phyloP scores from a whole-genome alignment of 2,888 invertebrate genomes.

The Stictocephala bisonia region DNA sequence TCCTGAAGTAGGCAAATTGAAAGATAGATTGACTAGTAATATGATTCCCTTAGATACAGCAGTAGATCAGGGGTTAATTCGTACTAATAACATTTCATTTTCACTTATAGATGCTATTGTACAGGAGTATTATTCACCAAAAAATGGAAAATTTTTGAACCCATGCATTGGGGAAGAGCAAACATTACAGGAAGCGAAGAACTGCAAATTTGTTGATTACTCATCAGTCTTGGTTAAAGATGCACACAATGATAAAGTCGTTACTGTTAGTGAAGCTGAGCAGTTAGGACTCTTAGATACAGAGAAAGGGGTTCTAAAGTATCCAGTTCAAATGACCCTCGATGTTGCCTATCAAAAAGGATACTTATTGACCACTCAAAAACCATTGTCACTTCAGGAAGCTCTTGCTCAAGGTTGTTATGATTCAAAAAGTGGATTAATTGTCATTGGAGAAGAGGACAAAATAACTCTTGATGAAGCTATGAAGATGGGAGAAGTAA shows the following conservation, averaged over 20 bases:
- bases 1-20: conserved; percentile 77
- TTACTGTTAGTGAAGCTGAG: conserved; percentile 78
- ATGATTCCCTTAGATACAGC: conserved; percentile 77
- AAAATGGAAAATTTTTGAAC: conserved; percentile 79
- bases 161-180: conserved; percentile 80
- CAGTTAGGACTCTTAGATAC: conserved; percentile 77
- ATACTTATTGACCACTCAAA: conserved; percentile 80
- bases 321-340: conserved; percentile 74
- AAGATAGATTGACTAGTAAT: conserved; percentile 77
- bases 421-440: conserved; percentile 78
- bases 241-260: conserved; percentile 73
- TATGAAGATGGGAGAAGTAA: conserved; percentile 79
- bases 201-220: conserved; percentile 77
- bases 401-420: conserved; percentile 84
- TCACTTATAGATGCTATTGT: conserved; percentile 80
- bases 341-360: conserved; percentile 86
- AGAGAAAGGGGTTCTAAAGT: conserved; percentile 75
- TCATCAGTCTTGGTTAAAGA: conserved; percentile 79
- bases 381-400: conserved; percentile 86
- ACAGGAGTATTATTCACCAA: conserved; percentile 80
- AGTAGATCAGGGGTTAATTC: conserved; percentile 75
- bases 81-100: conserved; percentile 77
- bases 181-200: conserved; percentile 80
- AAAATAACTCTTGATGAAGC: conserved; percentile 79
- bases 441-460: conserved; percentile 74